Percentiles rank a stretch among this genome's conserved stretches.
Conservation (phyloP, 2,797 vertebrate species). For the Erpetoichthys calabaricus region DNA sequence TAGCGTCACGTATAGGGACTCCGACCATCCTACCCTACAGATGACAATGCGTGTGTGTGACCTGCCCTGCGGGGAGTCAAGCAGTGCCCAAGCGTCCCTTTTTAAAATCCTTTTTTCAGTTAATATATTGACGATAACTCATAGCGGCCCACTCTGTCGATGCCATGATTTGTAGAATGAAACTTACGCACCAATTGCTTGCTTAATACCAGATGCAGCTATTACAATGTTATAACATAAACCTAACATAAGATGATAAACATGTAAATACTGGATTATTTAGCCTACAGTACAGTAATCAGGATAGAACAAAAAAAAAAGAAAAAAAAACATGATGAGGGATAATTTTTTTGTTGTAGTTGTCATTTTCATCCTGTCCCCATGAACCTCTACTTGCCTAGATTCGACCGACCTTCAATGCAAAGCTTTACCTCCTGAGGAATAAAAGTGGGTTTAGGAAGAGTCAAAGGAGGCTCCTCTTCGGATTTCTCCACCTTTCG, state of each 20-base stretch:
- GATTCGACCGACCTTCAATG: slow-evolving; percentile 94
- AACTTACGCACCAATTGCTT: slow-evolving; percentile 61
- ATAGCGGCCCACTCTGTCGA: too few species aligned
- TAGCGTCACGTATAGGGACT: too few species aligned
- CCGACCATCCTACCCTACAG: too few species aligned
- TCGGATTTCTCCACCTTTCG: slow-evolving; percentile 86
- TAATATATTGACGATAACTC: too few species aligned
- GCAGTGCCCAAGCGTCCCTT: slow-evolving; percentile 20
- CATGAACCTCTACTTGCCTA: slow-evolving; percentile 76
- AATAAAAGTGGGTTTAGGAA: slow-evolving; percentile 93
- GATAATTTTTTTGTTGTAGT: slow-evolving; percentile 50
- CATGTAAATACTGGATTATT: slow-evolving; percentile 79
- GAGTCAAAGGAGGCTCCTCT: slow-evolving; percentile 83
- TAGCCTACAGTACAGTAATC: slow-evolving; percentile 86
- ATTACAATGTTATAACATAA: slow-evolving; percentile 76
- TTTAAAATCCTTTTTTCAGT: background rate
- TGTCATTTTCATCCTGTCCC: slow-evolving; percentile 29
- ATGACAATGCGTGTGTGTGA: too few species aligned
- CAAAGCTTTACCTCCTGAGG: slow-evolving; percentile 95
- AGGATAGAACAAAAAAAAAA: slow-evolving; percentile 53
- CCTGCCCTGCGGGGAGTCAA: slow-evolving; percentile 15
- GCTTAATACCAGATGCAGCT: slow-evolving; percentile 65
- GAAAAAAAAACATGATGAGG: slow-evolving; percentile 44
- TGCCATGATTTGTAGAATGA: slow-evolving; percentile 42
- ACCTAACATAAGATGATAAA: slow-evolving; percentile 77